Percentiles rank a stretch among this genome's conserved stretches.
These are phyloP conservation scores for Pyrgus malvae DNA, from an alignment of 2,888 invertebrate genomes.

Conservation along the genomic window DNA sequence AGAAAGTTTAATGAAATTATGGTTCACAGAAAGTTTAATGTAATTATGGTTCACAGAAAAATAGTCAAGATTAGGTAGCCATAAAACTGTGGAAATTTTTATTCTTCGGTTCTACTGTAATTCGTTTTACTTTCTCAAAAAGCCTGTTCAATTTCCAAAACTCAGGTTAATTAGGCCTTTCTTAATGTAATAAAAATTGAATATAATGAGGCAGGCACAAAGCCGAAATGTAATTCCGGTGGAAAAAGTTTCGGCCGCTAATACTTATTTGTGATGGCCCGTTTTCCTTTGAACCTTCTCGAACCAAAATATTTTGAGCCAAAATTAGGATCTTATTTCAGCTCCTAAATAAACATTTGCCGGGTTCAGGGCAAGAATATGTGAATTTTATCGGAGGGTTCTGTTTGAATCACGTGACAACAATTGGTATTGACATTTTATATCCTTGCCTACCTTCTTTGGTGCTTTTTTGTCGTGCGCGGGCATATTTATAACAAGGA, in stretches of 20 bases:
- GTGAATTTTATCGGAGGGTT: neutral
- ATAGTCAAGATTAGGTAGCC: no score
- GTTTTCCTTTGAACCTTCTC: neutral
- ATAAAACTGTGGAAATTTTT: no score
- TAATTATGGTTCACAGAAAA: no score
- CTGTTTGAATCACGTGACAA: neutral
- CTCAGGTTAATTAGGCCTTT: neutral
- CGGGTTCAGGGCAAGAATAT: neutral
- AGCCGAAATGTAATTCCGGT: neutral
- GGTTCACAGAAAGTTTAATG: no score
- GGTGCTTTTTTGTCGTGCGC: neutral
- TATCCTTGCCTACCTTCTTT: neutral
- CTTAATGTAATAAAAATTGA: neutral
- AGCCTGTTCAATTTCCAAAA: neutral
- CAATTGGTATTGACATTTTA: neutral
- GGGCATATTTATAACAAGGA: no score
- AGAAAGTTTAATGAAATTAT: no score
- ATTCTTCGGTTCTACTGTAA: no score
- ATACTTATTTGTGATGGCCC: conserved; percentile 5
- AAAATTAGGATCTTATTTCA: conserved; percentile 6
- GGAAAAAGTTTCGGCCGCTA: neutral
- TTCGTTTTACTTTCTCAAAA: neutral
- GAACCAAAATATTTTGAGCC: neutral
- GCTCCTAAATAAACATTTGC: conserved; percentile 5
- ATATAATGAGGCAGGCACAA: neutral